A percentile compares a stretch with the other conserved stretches of the same genome.
These are phyloP conservation scores for Monochamus alternatus DNA, from an alignment of 2,888 invertebrate species.

Conservation along the genomic window DNA sequence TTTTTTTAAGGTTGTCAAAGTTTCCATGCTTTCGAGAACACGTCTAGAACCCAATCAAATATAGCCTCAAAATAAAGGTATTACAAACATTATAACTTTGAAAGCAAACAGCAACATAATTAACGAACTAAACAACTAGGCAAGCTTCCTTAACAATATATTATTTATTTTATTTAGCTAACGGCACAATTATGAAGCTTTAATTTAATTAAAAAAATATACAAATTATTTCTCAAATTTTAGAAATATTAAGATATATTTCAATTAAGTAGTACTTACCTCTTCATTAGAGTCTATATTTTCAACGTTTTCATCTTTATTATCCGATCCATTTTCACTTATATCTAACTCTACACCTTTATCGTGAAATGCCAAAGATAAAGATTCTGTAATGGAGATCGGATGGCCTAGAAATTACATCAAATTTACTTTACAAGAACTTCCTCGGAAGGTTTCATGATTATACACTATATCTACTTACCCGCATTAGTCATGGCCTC, in stretches of 20 bases:
- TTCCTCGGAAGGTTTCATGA: not conserved
- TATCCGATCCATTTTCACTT: conserved; percentile 39
- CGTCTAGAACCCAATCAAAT: too few relatives aligned
- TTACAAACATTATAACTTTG: too few relatives aligned
- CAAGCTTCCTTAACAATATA: too few relatives aligned
- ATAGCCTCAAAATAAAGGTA: too few relatives aligned
- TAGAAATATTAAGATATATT: not conserved
- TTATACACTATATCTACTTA: conserved; percentile 52
- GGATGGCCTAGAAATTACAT: conserved; percentile 54
- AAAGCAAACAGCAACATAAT: too few relatives aligned
- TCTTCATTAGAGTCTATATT: conserved; percentile 20
- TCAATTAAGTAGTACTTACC: not conserved
- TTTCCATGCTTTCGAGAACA: too few relatives aligned
- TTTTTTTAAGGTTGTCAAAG: too few relatives aligned
- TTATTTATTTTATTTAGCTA: too few relatives aligned
- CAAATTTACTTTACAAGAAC: not conserved
- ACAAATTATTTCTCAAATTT: too few relatives aligned
- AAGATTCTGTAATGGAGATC: conserved; percentile 59
- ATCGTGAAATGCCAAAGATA: conserved; percentile 60
- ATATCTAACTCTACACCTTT: conserved; percentile 54
- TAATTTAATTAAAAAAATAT: too few relatives aligned
- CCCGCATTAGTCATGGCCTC: conserved; percentile 72
- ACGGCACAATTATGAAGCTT: too few relatives aligned
- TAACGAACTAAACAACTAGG: too few relatives aligned
- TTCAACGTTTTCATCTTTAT: conserved; percentile 29